Evolutionary conservation across 1,140 invertebrate genomes (phyloP).

Genomic region (Melipona quadrifasciata): DNA sequence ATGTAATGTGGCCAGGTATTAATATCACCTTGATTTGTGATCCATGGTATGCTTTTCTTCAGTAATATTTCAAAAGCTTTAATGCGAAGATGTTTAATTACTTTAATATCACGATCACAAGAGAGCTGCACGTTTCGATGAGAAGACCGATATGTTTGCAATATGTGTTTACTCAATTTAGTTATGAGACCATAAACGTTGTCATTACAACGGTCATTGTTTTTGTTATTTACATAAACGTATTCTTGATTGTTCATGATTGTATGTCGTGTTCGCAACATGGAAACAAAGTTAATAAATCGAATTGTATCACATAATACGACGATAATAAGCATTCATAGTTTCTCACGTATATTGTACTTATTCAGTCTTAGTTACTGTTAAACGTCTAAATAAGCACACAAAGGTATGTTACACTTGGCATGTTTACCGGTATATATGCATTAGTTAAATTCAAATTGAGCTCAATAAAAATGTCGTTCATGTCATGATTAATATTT

Average conservation of each 20-base stretch:
- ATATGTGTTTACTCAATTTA: conserved; percentile 63
- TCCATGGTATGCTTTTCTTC: conserved; percentile 63
- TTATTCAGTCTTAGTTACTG: background rate
- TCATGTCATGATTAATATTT: background rate
- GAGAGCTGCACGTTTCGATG: background rate
- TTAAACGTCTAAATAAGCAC: background rate
- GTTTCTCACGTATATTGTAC: background rate
- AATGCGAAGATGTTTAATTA: conserved; percentile 65
- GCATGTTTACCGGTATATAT: background rate
- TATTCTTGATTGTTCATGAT: conserved; percentile 19
- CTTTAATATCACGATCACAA: conserved; percentile 41
- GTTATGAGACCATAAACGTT: conserved; percentile 71
- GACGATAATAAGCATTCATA: background rate
- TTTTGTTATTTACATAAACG: background rate
- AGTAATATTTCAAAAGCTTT: conserved; percentile 76
- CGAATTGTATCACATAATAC: conserved; percentile 31
- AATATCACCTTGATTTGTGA: conserved; percentile 11
- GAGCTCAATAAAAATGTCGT: background rate
- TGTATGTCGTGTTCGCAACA: background rate
- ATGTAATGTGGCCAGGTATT: background rate
- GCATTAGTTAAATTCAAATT: background rate
- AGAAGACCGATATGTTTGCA: conserved; percentile 44
- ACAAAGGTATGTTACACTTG: background rate
- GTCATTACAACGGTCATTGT: conserved; percentile 48
- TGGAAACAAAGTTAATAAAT: conserved; percentile 11